These are phyloP conservation scores for Tachuris rubrigastra DNA, from an alignment of 2,113 vertebrate species.

Conservation along the genomic window DNA sequence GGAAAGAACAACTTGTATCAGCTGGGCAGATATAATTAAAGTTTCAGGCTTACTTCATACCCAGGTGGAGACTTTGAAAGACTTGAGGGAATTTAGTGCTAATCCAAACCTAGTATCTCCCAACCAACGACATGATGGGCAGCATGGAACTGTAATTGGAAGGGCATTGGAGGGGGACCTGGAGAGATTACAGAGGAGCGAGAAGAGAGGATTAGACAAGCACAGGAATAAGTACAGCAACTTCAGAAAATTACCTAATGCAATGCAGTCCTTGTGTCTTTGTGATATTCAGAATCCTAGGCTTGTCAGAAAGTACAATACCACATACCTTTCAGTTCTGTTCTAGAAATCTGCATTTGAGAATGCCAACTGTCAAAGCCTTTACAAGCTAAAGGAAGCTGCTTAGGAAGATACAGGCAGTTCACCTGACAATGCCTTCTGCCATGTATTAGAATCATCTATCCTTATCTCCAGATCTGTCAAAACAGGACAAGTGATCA, in stretches of 20 bases:
- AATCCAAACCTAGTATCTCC: constrained; percentile 58
- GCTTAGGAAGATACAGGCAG: constrained; percentile 18
- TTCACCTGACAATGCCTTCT: constrained; percentile 15
- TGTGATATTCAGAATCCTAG: constrained; percentile 27
- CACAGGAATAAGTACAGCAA: constrained; percentile 37
- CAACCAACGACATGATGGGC: constrained; percentile 45
- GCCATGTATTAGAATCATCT: neutral
- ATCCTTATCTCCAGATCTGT: constrained; percentile 8
- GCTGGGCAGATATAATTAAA: constrained; percentile 61
- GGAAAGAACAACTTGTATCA: constrained; percentile 45
- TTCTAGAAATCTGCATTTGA: constrained; percentile 27
- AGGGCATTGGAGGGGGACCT: constrained; percentile 64
- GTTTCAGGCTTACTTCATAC: constrained; percentile 57
- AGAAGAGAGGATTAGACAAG: constrained; percentile 64
- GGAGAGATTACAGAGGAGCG: constrained; percentile 53
- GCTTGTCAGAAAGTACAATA: constrained; percentile 44
- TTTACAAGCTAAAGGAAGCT: neutral
- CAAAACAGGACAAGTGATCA: neutral
- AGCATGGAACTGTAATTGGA: constrained; percentile 63
- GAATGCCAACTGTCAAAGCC: constrained; percentile 25
- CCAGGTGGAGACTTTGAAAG: constrained; percentile 58
- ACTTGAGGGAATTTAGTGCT: constrained; percentile 66
- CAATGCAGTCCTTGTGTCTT: constrained; percentile 41
- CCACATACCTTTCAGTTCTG: constrained; percentile 2
- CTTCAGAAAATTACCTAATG: constrained; percentile 56